Evolutionary conservation across 2,113 vertebrate genomes (phyloP).

Genomic region (Neodontobutis hainanensis): DNA sequence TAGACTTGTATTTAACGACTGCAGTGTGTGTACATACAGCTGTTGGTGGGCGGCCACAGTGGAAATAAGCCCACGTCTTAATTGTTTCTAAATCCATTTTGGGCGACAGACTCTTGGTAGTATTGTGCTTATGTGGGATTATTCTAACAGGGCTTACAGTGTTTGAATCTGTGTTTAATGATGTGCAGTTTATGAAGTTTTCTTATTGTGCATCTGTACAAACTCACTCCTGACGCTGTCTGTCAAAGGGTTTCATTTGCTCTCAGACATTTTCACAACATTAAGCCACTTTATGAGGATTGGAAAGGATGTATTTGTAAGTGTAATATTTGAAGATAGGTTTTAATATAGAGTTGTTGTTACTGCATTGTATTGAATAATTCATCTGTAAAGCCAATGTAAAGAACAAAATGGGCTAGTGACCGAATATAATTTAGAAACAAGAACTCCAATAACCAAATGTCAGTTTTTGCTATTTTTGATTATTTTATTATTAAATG

Average conservation of each 20-base stretch:
- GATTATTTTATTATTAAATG: too few relatives aligned
- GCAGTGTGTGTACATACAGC: constrained; percentile 51
- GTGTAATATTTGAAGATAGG: too few relatives aligned
- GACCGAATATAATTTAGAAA: too few relatives aligned
- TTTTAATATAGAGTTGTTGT: too few relatives aligned
- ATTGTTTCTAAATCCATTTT: constrained; percentile 35
- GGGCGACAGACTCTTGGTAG: constrained; percentile 45
- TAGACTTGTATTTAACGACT: constrained; percentile 21
- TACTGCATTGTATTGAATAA: too few relatives aligned
- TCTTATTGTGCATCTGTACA: constrained; percentile 37
- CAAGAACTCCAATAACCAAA: too few relatives aligned
- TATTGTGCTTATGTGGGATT: constrained; percentile 45
- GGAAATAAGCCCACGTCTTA: constrained; percentile 28
- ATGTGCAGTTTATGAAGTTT: constrained; percentile 39
- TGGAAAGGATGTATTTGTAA: too few relatives aligned
- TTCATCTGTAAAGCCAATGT: too few relatives aligned
- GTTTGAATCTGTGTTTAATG: constrained; percentile 33
- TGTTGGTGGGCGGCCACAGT: constrained; percentile 32
- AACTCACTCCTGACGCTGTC: constrained; percentile 18
- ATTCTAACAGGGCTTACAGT: constrained; percentile 33
- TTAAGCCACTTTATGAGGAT: too few relatives aligned
- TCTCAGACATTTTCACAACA: neutral
- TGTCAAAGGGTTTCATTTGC: constrained; percentile 6
- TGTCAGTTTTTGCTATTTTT: too few relatives aligned
- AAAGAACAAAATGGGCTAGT: too few relatives aligned